A percentile compares a stretch with the other conserved stretches of the same genome.
These are phyloP conservation scores for Eurystomus glaucurus DNA, from an alignment of 2,797 vertebrate species.

Conservation along the genomic window DNA sequence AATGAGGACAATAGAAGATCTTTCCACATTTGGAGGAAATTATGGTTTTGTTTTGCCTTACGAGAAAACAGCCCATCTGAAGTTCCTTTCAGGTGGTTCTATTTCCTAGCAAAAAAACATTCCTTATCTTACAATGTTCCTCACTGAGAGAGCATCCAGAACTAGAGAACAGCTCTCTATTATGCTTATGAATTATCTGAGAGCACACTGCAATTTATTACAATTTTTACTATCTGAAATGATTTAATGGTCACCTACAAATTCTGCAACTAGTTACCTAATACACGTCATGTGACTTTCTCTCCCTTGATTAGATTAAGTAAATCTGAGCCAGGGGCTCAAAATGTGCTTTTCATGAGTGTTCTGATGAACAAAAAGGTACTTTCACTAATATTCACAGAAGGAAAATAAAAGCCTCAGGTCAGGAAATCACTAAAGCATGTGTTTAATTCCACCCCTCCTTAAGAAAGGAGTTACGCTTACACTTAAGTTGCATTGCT, in stretches of 20 bases:
- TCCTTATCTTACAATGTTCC: not conserved
- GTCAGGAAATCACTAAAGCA: conserved; percentile 74
- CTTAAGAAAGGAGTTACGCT: conserved; percentile 27
- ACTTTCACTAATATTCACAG: conserved; percentile 73
- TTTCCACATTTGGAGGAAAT: not conserved
- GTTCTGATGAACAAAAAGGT: conserved; percentile 67
- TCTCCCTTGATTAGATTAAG: conserved; percentile 68
- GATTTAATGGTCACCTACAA: conserved; percentile 40
- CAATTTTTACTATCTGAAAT: not conserved
- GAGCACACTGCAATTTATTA: not conserved
- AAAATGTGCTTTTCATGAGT: conserved; percentile 62
- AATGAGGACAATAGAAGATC: not conserved
- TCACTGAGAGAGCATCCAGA: not conserved
- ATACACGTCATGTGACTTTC: conserved; percentile 19
- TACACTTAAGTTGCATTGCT: conserved; percentile 26
- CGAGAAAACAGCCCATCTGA: not conserved
- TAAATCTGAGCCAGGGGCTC: conserved; percentile 52
- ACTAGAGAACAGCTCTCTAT: not conserved
- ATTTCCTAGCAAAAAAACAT: not conserved
- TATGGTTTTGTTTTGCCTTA: not conserved
- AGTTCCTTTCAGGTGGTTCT: not conserved
- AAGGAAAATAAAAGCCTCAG: conserved; percentile 72
- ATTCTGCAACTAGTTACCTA: conserved; percentile 19
- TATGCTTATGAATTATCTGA: not conserved
- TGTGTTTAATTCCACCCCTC: conserved; percentile 64